Evolutionary conservation across 2,797 vertebrate species (phyloP), one percentile per base, ranked within the genome.

Genomic region (Aldrovandia affinis): DNA sequence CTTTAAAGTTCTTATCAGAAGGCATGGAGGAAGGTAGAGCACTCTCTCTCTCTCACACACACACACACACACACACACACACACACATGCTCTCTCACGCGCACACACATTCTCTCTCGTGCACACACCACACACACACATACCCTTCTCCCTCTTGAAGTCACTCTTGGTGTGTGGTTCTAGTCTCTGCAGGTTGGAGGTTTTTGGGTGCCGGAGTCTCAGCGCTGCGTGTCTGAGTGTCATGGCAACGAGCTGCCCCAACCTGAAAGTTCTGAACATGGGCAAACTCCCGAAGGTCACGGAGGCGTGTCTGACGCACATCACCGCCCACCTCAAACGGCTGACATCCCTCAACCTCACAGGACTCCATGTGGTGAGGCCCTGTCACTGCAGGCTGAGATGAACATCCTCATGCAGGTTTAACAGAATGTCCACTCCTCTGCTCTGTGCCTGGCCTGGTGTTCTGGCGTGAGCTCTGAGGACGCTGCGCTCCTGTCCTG

Each of bases 321-420:
- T 92, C 86, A 87, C 88, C 39, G 91, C 94, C 93, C 52, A 94
- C 91, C 90, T 96, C 92, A 86, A 91, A 95, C 92, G 95, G 93
- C 78, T 96, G 89, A 84, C 90, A 91, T 89, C 90, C 89, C 89
- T 96, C 92, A 61, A 92, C 93, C 88, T 96, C 92, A 89, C 85
- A 57, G 92, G 92, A 84, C 87, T 94, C 3, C 86, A 87, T 85
- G 89, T 81, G 80, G 89, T 94, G 86, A 90, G 89, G 33, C 68
- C 20, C 52, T 6, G 25, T 68, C 44, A 50, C 28, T 54, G 18
- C 59, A 75, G 70, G 70, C 2, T 75, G 14, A 70, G 25, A n/a
- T 70, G 30, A 65, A 65, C n/a, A 8, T 65, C 61, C 15, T n/a
- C 22, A 25, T 65, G 25, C 4, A 33, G 52, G n/a, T 2, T 65